Evolutionary conservation across 2,888 invertebrate species (phyloP), one percentile per base, ranked within the genome.

Genomic region (Molorchus minor): DNA sequence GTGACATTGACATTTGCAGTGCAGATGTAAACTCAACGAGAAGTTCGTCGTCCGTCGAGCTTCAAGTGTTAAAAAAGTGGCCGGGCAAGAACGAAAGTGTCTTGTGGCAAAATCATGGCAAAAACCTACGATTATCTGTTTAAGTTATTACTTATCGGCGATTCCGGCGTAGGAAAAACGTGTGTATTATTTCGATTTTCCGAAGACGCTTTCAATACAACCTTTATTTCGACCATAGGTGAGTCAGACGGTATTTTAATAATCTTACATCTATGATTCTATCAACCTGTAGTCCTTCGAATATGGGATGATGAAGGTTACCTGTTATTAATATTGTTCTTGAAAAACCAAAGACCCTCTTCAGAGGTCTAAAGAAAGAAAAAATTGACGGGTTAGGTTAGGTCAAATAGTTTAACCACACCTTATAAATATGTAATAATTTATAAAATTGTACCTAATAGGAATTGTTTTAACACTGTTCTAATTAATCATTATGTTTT

Each of bases 151-250:
- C 85, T 96, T 71, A 96, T 96, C 81, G 96, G 96, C 71, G 96
- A 96, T 82, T 94, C 94, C 49, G 95, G 95, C 71, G 96, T 96
- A 70, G 96, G 96, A 73, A 96, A 96, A 82, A 96, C 96, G 56
- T 95, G 95, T 82, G 94, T 96, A 81, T 84, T 96, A 73, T 96
- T 95, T 82, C 88, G 96, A 79, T 96, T 96, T 83, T 94, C 94
- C 69, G 96, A 96, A 82, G 95, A 96, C 84, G 94, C 94, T 73
- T 96, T 95, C 81, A 95, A 94, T 73, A 92, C 94, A 60, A 95
- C 95, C 68, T 96, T 96, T 84, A 96, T 96, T 82, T 96, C 96
- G 66, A 96, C 96, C 71, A 96, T 96, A 85, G 96, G 95, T 95
- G 87, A 86, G 87, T 77, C 67, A 67, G 62, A 54, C 51, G 52